phyloP scores from a whole-genome alignment of 2,797 vertebrate genomes.

The Muscicapa striata region DNA sequence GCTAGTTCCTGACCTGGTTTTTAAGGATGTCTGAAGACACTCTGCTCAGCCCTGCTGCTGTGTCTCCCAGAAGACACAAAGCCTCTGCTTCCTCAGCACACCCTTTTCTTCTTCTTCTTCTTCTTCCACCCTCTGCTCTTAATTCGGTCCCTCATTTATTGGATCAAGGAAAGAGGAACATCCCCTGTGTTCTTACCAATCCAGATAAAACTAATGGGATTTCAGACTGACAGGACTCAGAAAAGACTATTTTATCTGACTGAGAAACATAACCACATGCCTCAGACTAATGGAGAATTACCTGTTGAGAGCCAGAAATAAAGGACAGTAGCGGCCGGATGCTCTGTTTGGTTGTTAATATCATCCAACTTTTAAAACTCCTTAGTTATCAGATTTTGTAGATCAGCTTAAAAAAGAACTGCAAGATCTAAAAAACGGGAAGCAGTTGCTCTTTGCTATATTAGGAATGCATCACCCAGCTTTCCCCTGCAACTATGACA shows the following conservation, averaged over 20 bases:
- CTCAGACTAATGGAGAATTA: constrained; percentile 40
- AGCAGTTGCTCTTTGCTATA: constrained; percentile 39
- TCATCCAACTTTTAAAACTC: neutral
- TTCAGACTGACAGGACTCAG: constrained; percentile 8
- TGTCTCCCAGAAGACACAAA: neutral
- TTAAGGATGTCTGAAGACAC: neutral
- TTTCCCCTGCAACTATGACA: neutral
- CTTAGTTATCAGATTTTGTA: constrained; percentile 34
- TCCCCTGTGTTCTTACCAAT: neutral
- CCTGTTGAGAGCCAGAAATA: constrained; percentile 40
- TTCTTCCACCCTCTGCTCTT: neutral
- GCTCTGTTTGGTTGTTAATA: constrained; percentile 26
- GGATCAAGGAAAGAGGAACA: neutral
- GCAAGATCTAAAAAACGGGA: constrained; percentile 23
- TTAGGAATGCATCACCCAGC: constrained; percentile 5
- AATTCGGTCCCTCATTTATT: neutral
- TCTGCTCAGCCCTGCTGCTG: neutral
- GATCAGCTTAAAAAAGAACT: constrained; percentile 42
- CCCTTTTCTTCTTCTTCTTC: neutral
- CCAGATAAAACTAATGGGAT: constrained; percentile 29
- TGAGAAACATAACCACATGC: neutral
- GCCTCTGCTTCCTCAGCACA: neutral
- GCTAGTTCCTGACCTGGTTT: neutral
- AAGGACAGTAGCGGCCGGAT: neutral
- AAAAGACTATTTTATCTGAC: constrained; percentile 14